Conservation (phyloP, 2,888 invertebrate species). For the Amphimallon solstitiale region DNA sequence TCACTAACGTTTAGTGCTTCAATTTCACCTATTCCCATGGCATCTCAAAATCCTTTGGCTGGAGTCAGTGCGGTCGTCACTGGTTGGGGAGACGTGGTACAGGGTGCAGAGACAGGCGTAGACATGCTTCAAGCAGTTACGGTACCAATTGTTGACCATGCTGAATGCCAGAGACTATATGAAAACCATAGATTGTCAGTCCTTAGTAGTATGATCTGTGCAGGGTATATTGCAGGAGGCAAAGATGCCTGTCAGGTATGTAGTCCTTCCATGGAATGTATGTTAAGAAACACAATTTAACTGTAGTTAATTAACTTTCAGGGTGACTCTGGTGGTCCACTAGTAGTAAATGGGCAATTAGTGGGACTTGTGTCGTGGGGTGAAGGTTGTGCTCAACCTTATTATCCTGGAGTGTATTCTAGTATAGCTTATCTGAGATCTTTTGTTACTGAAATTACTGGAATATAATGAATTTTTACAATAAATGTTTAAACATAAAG, state of each 20-base stretch:
- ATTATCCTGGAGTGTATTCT: constrained; percentile 36
- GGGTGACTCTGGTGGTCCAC: constrained; percentile 39
- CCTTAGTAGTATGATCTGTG: constrained; percentile 35
- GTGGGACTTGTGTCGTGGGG: constrained; percentile 40
- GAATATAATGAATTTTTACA: constrained; percentile 6
- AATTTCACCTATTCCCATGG: not conserved
- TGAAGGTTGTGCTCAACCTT: constrained; percentile 38
- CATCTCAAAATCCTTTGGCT: not conserved
- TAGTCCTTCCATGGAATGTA: no score
- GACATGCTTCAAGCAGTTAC: constrained; percentile 50
- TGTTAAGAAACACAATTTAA: no score
- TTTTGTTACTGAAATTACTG: constrained; percentile 3
- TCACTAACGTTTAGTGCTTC: not conserved
- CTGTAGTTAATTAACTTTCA: not conserved
- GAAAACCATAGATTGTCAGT: not conserved
- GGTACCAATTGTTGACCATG: constrained; percentile 49
- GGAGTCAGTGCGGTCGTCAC: not conserved
- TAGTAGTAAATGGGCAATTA: constrained; percentile 28
- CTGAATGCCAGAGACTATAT: constrained; percentile 44
- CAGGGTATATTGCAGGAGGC: constrained; percentile 11
- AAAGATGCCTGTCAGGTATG: constrained; percentile 40
- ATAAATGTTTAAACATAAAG: no score
- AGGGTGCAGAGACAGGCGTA: not conserved
- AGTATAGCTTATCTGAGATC: constrained; percentile 23
- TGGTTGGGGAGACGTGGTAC: constrained; percentile 1